Conservation (phyloP, 2,888 invertebrate species). For the Drosophila anceps region DNA sequence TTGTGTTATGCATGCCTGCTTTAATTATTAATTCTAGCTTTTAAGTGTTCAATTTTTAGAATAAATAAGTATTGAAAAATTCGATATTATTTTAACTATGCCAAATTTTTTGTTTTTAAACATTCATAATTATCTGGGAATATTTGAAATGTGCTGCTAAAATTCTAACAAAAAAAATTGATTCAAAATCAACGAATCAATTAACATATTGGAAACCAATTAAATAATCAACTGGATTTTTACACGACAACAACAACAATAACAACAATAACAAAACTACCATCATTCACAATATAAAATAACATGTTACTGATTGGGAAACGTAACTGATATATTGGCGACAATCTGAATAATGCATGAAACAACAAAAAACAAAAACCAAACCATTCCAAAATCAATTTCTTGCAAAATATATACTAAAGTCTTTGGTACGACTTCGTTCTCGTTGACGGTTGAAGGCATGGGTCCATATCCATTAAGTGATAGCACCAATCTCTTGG, state of each 20-base stretch:
- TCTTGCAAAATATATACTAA: slow-evolving; percentile 65
- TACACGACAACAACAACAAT: slow-evolving; percentile 56
- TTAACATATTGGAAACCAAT: slow-evolving; percentile 56
- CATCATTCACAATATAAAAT: slow-evolving; percentile 38
- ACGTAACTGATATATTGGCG: slow-evolving; percentile 54
- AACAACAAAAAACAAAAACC: slow-evolving; percentile 31
- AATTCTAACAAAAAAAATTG: slow-evolving; percentile 40
- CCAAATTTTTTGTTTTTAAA: slow-evolving; percentile 69
- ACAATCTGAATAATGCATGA: slow-evolving; percentile 54
- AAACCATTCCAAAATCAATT: slow-evolving; percentile 46
- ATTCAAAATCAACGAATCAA: slow-evolving; percentile 61
- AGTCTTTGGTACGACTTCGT: slow-evolving; percentile 86
- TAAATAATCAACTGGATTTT: slow-evolving; percentile 59
- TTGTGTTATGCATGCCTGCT: slow-evolving; percentile 19
- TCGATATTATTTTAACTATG: slow-evolving; percentile 56
- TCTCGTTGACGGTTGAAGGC: slow-evolving; percentile 86
- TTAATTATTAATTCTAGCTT: neutral
- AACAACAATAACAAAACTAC: slow-evolving; percentile 50
- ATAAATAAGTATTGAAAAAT: slow-evolving; percentile 24
- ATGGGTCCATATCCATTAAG: slow-evolving; percentile 86
- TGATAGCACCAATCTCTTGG: slow-evolving; percentile 86
- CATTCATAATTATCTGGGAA: slow-evolving; percentile 31
- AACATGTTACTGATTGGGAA: slow-evolving; percentile 64
- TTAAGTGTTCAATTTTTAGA: slow-evolving; percentile 12
- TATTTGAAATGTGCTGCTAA: slow-evolving; percentile 58